Evolutionary conservation across 2,797 vertebrate genomes (phyloP).

Genomic region (Psittacula echo): DNA sequence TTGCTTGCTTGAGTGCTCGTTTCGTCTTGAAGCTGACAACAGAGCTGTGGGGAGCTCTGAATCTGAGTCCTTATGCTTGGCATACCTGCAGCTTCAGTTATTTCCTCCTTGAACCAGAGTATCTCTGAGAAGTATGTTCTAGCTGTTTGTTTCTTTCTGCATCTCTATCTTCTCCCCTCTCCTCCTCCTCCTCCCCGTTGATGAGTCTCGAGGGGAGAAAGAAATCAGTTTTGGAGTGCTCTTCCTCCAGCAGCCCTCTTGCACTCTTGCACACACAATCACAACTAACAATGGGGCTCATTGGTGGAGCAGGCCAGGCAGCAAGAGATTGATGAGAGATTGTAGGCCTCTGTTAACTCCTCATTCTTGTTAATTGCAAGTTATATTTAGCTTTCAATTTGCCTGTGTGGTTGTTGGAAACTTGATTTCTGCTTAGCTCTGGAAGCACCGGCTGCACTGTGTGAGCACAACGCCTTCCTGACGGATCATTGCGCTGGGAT

Average conservation of each 20-base stretch:
- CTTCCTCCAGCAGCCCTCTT: slow-evolving; percentile 11
- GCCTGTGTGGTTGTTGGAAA: not conserved
- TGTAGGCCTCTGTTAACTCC: slow-evolving; percentile 30
- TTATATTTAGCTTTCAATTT: slow-evolving; percentile 44
- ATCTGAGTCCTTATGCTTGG: not conserved
- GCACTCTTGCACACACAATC: slow-evolving; percentile 47
- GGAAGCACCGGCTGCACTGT: rapidly evolving
- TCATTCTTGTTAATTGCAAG: slow-evolving; percentile 62
- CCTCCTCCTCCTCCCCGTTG: not conserved
- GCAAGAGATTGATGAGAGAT: slow-evolving; percentile 56
- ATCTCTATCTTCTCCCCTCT: not conserved
- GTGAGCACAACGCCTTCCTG: not conserved
- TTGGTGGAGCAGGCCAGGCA: slow-evolving; percentile 30
- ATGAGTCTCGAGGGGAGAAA: slow-evolving; percentile 16
- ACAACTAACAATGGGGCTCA: slow-evolving; percentile 58
- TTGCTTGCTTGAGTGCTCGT: not conserved
- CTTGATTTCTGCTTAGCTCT: not conserved
- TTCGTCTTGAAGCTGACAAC: not conserved
- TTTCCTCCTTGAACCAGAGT: slow-evolving; percentile 1
- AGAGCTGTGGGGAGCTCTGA: not conserved
- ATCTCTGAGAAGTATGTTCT: not conserved
- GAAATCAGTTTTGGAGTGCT: slow-evolving; percentile 30
- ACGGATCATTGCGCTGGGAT: not conserved
- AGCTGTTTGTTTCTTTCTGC: slow-evolving; percentile 25
- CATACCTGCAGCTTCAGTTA: not conserved